These are phyloP conservation scores for Sapayoa aenigma DNA, from an alignment of 2,113 vertebrate species.

Conservation along the genomic window DNA sequence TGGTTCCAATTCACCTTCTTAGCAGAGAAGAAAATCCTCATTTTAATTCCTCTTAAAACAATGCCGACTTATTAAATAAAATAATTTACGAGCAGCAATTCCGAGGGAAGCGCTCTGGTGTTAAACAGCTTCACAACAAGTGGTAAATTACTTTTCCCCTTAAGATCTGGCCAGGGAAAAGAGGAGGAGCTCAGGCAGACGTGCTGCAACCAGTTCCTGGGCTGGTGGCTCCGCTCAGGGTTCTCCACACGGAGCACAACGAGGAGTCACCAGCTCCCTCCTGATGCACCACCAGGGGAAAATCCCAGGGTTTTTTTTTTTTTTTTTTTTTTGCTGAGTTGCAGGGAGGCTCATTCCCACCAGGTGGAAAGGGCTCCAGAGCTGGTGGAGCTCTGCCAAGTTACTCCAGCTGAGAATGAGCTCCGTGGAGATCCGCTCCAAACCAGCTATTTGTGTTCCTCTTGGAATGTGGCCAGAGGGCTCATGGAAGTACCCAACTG, in stretches of 20 bases:
- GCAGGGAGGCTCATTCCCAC: neutral
- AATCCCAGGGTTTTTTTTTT: too few species aligned
- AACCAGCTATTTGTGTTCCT: conserved; percentile 35
- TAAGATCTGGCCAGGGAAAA: neutral
- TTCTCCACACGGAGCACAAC: neutral
- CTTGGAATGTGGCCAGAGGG: conserved; percentile 24
- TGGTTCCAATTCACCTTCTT: neutral
- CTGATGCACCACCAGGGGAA: too few species aligned
- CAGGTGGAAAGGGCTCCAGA: neutral
- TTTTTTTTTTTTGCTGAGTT: too few species aligned
- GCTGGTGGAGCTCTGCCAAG: neutral
- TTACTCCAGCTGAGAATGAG: conserved; percentile 34
- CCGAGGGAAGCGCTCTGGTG: neutral
- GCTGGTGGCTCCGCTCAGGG: neutral
- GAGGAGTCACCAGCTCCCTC: neutral
- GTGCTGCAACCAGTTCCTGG: neutral
- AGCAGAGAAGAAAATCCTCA: neutral
- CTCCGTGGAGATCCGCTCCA: neutral
- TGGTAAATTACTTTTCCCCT: neutral
- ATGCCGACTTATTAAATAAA: neutral
- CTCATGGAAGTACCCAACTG: conserved; percentile 29
- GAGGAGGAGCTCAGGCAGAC: neutral
- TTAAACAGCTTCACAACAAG: neutral
- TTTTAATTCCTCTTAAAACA: neutral
- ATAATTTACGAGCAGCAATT: neutral